Base-by-base conservation (phyloP, 2,888 invertebrate species). In the Malachius bipustulatus region DNA sequence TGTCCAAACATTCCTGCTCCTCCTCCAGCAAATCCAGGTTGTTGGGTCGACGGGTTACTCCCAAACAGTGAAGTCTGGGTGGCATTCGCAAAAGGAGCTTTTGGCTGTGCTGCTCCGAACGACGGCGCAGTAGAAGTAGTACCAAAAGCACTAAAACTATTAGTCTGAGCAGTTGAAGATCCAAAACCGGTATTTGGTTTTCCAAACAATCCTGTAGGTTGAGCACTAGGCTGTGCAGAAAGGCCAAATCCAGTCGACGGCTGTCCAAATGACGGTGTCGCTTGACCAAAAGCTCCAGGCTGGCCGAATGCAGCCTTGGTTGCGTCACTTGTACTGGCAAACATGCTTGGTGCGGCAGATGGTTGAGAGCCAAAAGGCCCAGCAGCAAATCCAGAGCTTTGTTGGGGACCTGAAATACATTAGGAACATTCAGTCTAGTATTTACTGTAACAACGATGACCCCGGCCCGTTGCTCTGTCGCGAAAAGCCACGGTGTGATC, bases 191-290 rank as follows among this genome's bases (percentile, higher is more conserved):
- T 71, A 2, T 73, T 71, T 2, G 62, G 53, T 40, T 67, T 57
- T 11, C 68, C 68, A 48, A 69, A 70, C 9, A 66, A n/a, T n/a
- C n/a, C n/a, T n/a, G n/a, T n/a, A n/a, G n/a, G n/a, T n/a, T n/a
- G n/a, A n/a, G n/a, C n/a, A n/a, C n/a, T n/a, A n/a, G n/a, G n/a
- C n/a, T n/a, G n/a, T n/a, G n/a, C n/a, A n/a, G n/a, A n/a, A n/a
- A 64, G 52, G 28, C 77, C 77, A 52, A 78, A 79, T 9, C 63
- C 71, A 32, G 71, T 64, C 28, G 6, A 69, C 34, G 70, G 70
- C 63, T 78, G 77, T 1, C 77, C 78, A 60, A 87, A 79, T 24
- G 82, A 66, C 31, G 71, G 66, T 2, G 71, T 66, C 0, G 72
- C 67, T 33, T 66, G 55, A 24, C 72, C 70, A 55, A 77, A 75